phyloP scores from a whole-genome alignment of 2,797 vertebrate genomes.

The Holocentrus rufus region DNA sequence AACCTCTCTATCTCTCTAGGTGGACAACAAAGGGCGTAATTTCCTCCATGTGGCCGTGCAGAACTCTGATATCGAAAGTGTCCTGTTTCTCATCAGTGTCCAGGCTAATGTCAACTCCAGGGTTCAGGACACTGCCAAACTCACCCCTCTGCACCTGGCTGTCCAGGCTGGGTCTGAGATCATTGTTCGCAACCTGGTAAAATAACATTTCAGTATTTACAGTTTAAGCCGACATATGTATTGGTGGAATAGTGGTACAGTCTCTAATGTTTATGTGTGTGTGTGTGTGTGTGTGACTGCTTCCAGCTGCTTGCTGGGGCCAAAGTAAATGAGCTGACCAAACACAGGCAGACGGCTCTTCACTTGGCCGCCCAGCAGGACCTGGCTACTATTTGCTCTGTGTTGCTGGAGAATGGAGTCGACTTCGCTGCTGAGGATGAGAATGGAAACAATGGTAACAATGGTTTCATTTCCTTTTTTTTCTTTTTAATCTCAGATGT shows the following conservation, averaged over 20 bases:
- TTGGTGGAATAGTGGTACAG: neutral
- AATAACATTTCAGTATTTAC: neutral
- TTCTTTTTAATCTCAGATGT: neutral
- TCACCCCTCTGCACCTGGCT: slow-evolving; percentile 94
- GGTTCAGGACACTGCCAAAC: slow-evolving; percentile 94
- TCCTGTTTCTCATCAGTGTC: slow-evolving; percentile 98
- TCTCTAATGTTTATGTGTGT: slow-evolving; percentile 10
- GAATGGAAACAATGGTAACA: slow-evolving; percentile 97
- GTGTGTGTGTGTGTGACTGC: slow-evolving; percentile 1
- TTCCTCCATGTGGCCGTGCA: slow-evolving; percentile 97
- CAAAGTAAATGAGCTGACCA: slow-evolving; percentile 96
- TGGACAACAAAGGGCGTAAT: slow-evolving; percentile 98
- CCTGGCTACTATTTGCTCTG: slow-evolving; percentile 95
- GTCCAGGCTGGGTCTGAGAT: slow-evolving; percentile 99
- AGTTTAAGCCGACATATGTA: neutral
- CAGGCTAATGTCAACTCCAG: slow-evolving; percentile 97
- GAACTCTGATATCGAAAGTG: slow-evolving; percentile 96
- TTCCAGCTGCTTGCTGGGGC: slow-evolving; percentile 94
- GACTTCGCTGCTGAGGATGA: slow-evolving; percentile 97
- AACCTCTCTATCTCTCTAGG: slow-evolving; percentile 76
- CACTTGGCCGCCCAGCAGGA: slow-evolving; percentile 98
- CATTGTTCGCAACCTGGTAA: slow-evolving; percentile 97
- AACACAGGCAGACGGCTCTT: slow-evolving; percentile 96
- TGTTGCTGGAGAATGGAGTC: slow-evolving; percentile 93
- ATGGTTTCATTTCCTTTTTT: neutral